These are phyloP conservation scores for Balaenoptera acutorostrata DNA, from an alignment of 2,113 vertebrate species.

Conservation along the genomic window DNA sequence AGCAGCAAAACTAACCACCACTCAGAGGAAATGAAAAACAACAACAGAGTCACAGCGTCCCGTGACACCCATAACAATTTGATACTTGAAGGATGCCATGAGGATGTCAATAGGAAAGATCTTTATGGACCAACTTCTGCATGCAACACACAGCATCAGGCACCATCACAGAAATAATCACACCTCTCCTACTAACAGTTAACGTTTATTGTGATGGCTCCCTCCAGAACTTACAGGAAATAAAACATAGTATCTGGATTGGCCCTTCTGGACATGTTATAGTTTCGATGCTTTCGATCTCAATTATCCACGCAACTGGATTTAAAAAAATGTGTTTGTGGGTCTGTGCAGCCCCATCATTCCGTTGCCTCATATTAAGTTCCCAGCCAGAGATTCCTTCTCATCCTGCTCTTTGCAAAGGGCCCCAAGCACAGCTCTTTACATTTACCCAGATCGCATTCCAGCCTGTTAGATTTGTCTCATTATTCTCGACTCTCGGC, in stretches of 20 bases:
- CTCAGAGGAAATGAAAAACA: background rate
- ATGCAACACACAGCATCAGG: background rate
- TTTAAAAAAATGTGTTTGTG: background rate
- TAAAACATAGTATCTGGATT: background rate
- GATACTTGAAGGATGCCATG: background rate
- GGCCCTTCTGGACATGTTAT: background rate
- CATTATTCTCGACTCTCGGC: background rate
- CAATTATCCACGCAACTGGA: background rate
- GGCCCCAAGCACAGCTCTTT: background rate
- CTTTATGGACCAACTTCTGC: background rate
- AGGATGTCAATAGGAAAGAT: background rate
- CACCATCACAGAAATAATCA: background rate
- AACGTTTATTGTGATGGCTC: background rate
- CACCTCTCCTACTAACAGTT: background rate
- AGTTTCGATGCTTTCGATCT: background rate
- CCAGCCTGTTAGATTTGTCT: background rate
- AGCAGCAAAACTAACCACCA: background rate
- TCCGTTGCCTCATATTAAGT: background rate
- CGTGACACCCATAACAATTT: background rate
- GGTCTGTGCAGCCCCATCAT: background rate
- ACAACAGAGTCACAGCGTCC: background rate
- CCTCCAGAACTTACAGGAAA: background rate
- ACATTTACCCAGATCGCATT: accelerated
- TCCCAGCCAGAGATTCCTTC: background rate
- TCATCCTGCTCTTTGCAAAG: background rate